Evolutionary conservation across 2,888 invertebrate genomes (phyloP).

Genomic region (Eupithecia subumbrata): DNA sequence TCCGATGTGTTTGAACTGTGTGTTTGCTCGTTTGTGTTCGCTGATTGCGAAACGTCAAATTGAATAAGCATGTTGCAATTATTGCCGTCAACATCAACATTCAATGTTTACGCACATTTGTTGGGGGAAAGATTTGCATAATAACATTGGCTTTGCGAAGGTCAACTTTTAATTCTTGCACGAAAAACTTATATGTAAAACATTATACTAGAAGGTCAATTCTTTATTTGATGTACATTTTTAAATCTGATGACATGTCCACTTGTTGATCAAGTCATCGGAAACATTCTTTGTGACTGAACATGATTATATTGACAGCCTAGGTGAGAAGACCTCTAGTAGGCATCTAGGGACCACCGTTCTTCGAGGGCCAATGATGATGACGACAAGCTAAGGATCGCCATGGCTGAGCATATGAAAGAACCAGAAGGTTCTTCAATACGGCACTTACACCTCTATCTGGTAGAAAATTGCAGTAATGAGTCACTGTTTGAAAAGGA

Average conservation of each 20-base stretch:
- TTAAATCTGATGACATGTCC: no score
- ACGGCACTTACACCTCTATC: not conserved
- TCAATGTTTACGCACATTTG: conserved; percentile 62
- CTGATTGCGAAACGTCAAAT: conserved; percentile 81
- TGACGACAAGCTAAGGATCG: not conserved
- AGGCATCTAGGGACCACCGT: no score
- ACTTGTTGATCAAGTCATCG: no score
- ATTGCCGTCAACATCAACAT: conserved; percentile 64
- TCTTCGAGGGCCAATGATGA: no score
- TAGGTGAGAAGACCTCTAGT: not conserved
- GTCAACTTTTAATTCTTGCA: not conserved
- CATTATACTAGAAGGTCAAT: no score
- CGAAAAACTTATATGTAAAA: no score
- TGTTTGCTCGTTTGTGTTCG: conserved; percentile 79
- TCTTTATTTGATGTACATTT: no score
- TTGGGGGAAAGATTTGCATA: conserved; percentile 60
- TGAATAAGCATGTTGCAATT: conserved; percentile 79
- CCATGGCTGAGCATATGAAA: not conserved
- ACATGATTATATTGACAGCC: no score
- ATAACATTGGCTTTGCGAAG: conserved; percentile 30
- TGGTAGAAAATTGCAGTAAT: no score
- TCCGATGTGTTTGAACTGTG: conserved; percentile 72
- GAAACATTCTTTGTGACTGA: not conserved
- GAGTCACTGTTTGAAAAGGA: no score
- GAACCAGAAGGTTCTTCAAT: not conserved